These are phyloP conservation scores for Tragelaphus strepsiceros DNA, from an alignment of 2,113 vertebrate genomes.

Conservation along the genomic window DNA sequence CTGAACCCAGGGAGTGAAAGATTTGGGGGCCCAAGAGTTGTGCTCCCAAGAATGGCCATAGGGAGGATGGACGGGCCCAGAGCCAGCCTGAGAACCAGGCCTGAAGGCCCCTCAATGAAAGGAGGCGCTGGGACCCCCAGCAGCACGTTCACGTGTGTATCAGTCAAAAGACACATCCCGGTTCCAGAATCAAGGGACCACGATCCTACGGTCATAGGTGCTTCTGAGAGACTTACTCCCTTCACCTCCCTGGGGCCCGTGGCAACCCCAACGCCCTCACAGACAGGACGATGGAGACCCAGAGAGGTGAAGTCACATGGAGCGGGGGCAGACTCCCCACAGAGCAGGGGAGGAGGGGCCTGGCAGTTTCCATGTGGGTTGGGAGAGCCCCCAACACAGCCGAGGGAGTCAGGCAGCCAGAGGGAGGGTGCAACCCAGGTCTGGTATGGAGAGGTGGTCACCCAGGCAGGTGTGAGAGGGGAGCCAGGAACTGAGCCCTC, in stretches of 20 bases:
- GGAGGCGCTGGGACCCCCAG: not conserved
- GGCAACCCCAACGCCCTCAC: not conserved
- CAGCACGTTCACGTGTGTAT: not conserved
- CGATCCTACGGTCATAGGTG: not conserved
- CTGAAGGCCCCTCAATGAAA: not conserved
- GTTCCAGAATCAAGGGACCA: not conserved
- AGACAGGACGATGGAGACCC: not conserved
- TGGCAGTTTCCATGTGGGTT: not conserved
- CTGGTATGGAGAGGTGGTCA: not conserved
- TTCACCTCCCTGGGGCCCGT: not conserved
- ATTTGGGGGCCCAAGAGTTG: not conserved
- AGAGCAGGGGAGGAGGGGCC: not conserved
- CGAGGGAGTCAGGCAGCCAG: not conserved
- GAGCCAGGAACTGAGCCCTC: not conserved
- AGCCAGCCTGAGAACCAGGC: not conserved
- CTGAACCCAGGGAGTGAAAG: not conserved
- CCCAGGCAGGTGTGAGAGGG: not conserved
- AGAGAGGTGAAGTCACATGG: not conserved
- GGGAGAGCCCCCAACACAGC: not conserved
- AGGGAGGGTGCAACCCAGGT: too few species aligned
- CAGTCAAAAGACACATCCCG: rapidly evolving
- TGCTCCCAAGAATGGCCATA: not conserved
- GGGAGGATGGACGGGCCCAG: not conserved
- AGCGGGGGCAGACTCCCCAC: not conserved
- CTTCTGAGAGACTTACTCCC: not conserved